Base-by-base conservation (phyloP, 2,113 vertebrate genomes). In the Holacanthus passer region DNA sequence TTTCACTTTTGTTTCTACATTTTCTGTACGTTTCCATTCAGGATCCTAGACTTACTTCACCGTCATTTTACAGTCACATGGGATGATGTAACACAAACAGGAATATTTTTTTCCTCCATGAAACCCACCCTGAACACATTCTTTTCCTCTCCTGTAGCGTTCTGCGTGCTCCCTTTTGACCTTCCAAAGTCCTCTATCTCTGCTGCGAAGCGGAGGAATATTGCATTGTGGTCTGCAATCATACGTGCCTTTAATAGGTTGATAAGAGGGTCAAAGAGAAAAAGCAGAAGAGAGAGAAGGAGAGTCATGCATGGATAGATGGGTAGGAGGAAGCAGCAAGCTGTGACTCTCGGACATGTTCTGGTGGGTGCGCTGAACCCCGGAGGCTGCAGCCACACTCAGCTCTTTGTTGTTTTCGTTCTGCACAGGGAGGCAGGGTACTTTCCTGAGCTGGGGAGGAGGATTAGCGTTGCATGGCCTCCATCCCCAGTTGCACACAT, bases 391-490 rank as follows among this genome's bases (percentile, higher is more conserved):
- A 93, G 92, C 91, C 94, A 95, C 94, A 94, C 95, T 95, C 93
- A 77, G 88, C 93, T 92, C 95, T 96, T 96, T 96, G 95, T 96
- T 95, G 94, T 95, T 92, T 94, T 92, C 90, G 70, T 90, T 92
- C 88, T 91, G 92, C 85, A 85, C 92, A 94, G 94, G 84, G 91
- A 94, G 93, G 89, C 91, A 90, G 92, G 91, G 94, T 93, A 92
- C 93, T 95, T 95, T 94, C 93, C 94, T 93, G 91, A 89, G 86
- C 89, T 55, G 85, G 84, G 90, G 88, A 90, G 91, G 87, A 90
- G 91, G 94, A 94, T 95, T 95, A 95, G 87, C 88, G 86, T 94
- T 93, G 91, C 94, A 87, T 87, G 90, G 90, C 91, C 91, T 94
- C 87, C 91, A 87, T 94, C 90, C 90, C 91, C 94, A 95, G 93